phyloP scores from a whole-genome alignment of 1,140 invertebrate species.

The Drosophila lowei region DNA sequence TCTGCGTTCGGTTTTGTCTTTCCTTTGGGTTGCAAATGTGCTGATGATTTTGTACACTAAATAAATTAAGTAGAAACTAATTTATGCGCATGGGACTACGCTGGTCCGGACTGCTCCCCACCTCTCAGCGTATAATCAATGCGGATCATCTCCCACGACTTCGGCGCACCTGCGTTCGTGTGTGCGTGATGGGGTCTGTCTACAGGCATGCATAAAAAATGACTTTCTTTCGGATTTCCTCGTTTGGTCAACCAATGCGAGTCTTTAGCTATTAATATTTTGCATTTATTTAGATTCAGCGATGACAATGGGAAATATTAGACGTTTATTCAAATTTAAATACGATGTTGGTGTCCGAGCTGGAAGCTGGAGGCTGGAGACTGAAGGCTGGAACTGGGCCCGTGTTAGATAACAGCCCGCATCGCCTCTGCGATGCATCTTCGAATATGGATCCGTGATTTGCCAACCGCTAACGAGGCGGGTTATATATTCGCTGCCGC shows the following conservation, averaged over 20 bases:
- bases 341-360: slow-evolving; percentile 37
- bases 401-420: slow-evolving; percentile 60
- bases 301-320: slow-evolving; percentile 63
- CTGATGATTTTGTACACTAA: slow-evolving; percentile 32
- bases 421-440: slow-evolving; percentile 46
- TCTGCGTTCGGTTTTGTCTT: slow-evolving; percentile 29
- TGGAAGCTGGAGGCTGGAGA: not conserved
- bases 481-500: slow-evolving; percentile 41
- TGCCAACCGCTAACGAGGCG: slow-evolving; percentile 51
- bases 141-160: slow-evolving; percentile 28
- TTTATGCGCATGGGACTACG: slow-evolving; percentile 41
- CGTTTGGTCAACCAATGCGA: slow-evolving; percentile 35
- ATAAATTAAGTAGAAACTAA: slow-evolving; percentile 45
- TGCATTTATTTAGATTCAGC: slow-evolving; percentile 60
- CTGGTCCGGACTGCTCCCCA: slow-evolving; percentile 19
- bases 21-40: slow-evolving; percentile 31
- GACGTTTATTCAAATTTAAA: slow-evolving; percentile 64
- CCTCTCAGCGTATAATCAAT: slow-evolving; percentile 58
- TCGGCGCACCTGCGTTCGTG: slow-evolving; percentile 12
- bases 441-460: slow-evolving; percentile 70
- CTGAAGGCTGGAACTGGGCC: slow-evolving; percentile 11
- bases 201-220: slow-evolving; percentile 52
- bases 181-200: not conserved
- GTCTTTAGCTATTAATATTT: slow-evolving; percentile 69
- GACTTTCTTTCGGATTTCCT: slow-evolving; percentile 62